Conservation (phyloP, 2,797 vertebrate genomes). For the Emydoidea blandingii region DNA sequence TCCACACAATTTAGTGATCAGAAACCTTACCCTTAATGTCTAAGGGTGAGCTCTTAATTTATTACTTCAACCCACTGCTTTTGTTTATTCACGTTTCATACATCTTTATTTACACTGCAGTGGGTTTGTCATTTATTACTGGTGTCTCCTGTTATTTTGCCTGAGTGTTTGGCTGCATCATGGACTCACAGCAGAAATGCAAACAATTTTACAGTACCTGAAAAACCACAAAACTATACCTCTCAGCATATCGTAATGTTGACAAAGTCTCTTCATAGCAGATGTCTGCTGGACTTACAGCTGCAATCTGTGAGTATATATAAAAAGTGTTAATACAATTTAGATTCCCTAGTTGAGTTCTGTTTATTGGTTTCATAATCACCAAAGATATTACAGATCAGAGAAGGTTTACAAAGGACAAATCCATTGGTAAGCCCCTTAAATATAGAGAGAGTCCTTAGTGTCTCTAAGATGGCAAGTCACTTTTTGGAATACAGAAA, state of each 20-base stretch:
- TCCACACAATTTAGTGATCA: neutral
- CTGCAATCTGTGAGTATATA: constrained; percentile 82
- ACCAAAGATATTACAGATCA: neutral
- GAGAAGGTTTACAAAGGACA: neutral
- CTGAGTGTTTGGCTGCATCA: neutral
- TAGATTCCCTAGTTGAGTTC: neutral
- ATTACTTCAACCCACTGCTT: neutral
- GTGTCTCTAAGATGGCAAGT: neutral
- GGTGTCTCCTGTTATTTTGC: neutral
- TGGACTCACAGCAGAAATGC: neutral
- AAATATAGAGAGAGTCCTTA: neutral
- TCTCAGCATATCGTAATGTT: constrained; percentile 89
- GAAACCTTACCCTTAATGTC: neutral
- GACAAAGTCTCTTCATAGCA: constrained; percentile 92
- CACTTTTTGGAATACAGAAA: neutral
- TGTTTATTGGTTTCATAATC: neutral
- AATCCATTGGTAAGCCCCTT: neutral
- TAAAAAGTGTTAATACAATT: neutral
- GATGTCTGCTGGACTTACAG: constrained; percentile 91
- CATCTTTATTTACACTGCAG: neutral
- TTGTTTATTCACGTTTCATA: neutral
- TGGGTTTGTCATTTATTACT: neutral
- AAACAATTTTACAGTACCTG: neutral
- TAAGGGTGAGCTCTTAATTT: neutral
- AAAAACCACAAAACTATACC: constrained; percentile 73